phyloP scores from a whole-genome alignment of 2,888 invertebrate genomes.

The Thyatira batis region DNA sequence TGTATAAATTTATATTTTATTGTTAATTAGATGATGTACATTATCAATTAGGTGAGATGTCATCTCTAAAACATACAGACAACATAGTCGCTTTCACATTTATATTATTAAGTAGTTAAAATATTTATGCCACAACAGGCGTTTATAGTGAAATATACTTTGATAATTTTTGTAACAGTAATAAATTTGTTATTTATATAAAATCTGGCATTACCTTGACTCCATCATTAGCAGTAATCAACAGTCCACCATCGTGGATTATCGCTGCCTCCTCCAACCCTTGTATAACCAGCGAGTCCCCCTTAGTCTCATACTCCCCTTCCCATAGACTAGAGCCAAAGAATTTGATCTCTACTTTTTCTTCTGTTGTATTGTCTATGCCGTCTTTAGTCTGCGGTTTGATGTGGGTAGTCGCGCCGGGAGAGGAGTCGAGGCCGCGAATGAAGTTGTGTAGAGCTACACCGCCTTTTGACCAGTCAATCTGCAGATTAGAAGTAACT shows the following conservation, averaged over 20 bases:
- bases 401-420: constrained; percentile 90
- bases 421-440: constrained; percentile 95
- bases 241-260: constrained; percentile 89
- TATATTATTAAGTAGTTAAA: too few species aligned
- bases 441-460: constrained; percentile 95
- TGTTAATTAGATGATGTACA: too few species aligned
- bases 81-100: too few species aligned
- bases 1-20: too few species aligned
- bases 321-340: constrained; percentile 92
- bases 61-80: too few species aligned
- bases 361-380: constrained; percentile 51
- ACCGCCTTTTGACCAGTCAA: constrained; percentile 88
- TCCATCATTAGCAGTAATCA: constrained; percentile 92
- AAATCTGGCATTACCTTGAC: constrained; percentile 84
- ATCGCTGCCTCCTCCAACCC: constrained; percentile 84
- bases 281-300: constrained; percentile 82
- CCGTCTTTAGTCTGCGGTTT: constrained; percentile 65
- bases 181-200: neutral
- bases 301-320: constrained; percentile 76
- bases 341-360: constrained; percentile 75
- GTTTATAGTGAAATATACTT: too few species aligned
- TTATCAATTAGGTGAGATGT: too few species aligned
- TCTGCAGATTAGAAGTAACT: constrained; percentile 53
- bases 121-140: too few species aligned
- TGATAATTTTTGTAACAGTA: neutral